Evolutionary conservation across 2,797 vertebrate genomes (phyloP).

Genomic region (Lerista edwardsae): DNA sequence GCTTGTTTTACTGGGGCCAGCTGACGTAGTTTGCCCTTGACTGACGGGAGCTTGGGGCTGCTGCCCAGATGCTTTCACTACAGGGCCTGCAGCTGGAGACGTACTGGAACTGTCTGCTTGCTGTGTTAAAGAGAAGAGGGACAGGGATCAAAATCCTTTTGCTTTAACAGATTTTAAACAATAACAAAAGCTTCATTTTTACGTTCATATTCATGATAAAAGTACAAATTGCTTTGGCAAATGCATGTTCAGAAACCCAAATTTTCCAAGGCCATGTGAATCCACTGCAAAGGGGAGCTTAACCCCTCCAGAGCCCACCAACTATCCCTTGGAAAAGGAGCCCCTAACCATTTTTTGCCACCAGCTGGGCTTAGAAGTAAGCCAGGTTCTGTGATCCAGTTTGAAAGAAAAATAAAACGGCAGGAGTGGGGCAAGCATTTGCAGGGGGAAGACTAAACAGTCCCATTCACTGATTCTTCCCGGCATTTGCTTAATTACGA

Average conservation of each 20-base stretch:
- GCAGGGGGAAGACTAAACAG: neutral
- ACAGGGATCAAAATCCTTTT: neutral
- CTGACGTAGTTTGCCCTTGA: slow-evolving; percentile 80
- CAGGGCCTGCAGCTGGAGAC: slow-evolving; percentile 66
- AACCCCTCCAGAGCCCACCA: neutral
- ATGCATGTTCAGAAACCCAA: neutral
- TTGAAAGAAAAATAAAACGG: neutral
- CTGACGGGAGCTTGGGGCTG: slow-evolving; percentile 86
- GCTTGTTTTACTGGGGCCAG: slow-evolving; percentile 66
- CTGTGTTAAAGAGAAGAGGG: slow-evolving; percentile 47
- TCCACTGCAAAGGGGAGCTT: neutral
- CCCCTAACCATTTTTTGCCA: neutral
- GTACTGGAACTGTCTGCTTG: slow-evolving; percentile 74
- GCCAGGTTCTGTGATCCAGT: neutral
- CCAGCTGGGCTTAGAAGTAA: neutral
- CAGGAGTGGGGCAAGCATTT: neutral
- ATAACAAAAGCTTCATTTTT: neutral
- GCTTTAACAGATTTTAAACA: neutral
- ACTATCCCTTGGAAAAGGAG: neutral
- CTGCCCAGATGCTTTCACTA: slow-evolving; percentile 81
- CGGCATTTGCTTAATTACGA: neutral
- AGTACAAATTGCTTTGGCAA: neutral
- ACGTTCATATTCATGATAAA: too few relatives aligned
- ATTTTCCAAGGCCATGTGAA: neutral
- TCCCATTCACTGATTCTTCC: neutral